Percentiles rank a stretch among this genome's conserved stretches.
Conservation (phyloP, 2,797 vertebrate species). For the Hydrophis major region DNA sequence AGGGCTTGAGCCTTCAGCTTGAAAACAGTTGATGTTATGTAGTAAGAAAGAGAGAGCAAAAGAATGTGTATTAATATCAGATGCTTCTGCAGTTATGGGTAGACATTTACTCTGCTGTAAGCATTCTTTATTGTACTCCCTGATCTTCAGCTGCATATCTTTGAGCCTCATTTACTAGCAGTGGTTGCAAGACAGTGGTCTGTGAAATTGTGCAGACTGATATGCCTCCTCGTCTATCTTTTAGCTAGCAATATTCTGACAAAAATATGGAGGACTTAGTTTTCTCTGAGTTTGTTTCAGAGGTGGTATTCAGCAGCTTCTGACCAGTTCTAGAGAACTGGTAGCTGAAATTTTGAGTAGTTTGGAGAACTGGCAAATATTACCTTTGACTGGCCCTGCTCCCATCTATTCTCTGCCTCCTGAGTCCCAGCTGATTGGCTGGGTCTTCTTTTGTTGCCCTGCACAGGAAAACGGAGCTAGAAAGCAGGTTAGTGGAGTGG, state of each 20-base stretch:
- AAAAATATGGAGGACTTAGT: neutral
- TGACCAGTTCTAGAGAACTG: no score
- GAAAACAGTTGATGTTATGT: slow-evolving; percentile 47
- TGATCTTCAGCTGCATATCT: neutral
- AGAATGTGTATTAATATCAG: neutral
- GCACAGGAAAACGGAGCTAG: no score
- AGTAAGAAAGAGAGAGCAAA: rapidly evolving
- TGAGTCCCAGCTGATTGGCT: no score
- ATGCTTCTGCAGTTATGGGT: neutral
- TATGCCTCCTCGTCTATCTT: neutral
- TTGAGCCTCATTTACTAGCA: neutral
- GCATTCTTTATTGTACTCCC: neutral
- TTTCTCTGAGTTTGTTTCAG: neutral
- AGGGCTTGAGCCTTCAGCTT: slow-evolving; percentile 57
- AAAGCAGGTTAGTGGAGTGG: no score
- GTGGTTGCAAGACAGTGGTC: rapidly evolving
- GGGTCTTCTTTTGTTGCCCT: no score
- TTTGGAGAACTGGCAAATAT: no score
- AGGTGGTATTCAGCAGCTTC: no score
- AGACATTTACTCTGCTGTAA: slow-evolving; percentile 1
- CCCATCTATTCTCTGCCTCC: no score
- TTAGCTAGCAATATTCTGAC: neutral
- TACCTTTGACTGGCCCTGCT: no score
- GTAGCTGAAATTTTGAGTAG: no score
- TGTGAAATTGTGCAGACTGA: neutral